Base-by-base conservation (phyloP, 53 echinoderm and acorn worm species). In the Luidia sarsii region DNA sequence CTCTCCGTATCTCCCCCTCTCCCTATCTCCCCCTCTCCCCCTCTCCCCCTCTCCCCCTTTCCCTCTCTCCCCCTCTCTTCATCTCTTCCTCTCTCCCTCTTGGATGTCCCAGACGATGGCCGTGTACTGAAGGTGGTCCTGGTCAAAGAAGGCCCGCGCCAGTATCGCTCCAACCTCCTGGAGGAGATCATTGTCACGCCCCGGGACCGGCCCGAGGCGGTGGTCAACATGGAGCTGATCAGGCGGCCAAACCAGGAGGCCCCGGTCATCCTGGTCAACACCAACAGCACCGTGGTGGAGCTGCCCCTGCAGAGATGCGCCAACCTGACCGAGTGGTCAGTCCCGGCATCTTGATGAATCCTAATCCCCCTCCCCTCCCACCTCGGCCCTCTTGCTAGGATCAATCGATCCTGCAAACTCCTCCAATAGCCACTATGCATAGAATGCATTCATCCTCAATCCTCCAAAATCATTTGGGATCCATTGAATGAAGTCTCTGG, bases 271-370 rank as follows among this genome's bases (percentile, higher is more conserved):
- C 52, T 95, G 20, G 90, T 92, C 38, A 88, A 88, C 22, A 94
- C 94, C 0, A 91, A 91, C 57, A 94, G 94, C 75, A 86, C 90
- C 3, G 85, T 95, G 75, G 74, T 92, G 9, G 85, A 90, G 71
- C 57, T 95, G 22, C 89, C 89, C 2, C 60, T 95, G 14, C 92
- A 95, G 63, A 73, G 92, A 67, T 95, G 95, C 70, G 21, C 33
- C 19, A 92, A 95, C 53, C 67, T 70, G 28, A 57, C 70, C 11
- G 63, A 71, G 48, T 94, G 94, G 94, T 94, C 64, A 52, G 91
- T 66, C n/a, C 33, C 13, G 16, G 21, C 8, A 55, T 0, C 32
- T 25, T 27, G 50, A 75, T 11, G 7, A 22, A 54, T 24, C 32
- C 22, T 5, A 21, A 29, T 65, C 32, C 4, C 27, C 9, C 30